These are phyloP conservation scores for Syndactyla subalaris DNA, from an alignment of 2,797 vertebrate genomes.

Conservation along the genomic window DNA sequence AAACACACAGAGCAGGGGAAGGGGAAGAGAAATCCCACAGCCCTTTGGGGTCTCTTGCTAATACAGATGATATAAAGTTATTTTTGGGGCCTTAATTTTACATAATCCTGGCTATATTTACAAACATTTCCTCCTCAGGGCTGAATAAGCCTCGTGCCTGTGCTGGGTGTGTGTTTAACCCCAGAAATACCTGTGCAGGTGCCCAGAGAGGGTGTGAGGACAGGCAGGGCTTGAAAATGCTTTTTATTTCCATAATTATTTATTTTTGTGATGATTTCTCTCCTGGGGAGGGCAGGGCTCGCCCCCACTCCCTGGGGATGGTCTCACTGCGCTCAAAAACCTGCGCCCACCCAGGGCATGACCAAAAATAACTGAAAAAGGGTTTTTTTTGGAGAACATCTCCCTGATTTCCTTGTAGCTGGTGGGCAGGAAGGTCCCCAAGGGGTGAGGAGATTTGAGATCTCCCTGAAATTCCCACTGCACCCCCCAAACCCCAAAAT, in stretches of 20 bases:
- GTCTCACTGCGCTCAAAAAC: no score
- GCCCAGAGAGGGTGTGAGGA: neutral
- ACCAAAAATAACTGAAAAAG: neutral
- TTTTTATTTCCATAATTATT: neutral
- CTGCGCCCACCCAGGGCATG: no score
- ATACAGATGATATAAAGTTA: fast-evolving
- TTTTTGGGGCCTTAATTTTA: neutral
- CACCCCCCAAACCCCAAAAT: neutral
- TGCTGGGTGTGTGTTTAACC: neutral
- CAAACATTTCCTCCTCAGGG: neutral
- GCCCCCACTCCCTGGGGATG: no score
- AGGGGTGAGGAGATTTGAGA: neutral
- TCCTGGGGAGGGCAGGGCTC: fast-evolving
- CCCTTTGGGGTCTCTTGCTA: neutral
- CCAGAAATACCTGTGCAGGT: neutral
- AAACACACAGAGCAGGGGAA: neutral
- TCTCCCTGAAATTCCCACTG: no score
- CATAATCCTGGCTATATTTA: neutral
- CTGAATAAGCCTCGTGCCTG: neutral
- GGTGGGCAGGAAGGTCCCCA: neutral
- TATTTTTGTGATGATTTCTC: neutral
- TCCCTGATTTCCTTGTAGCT: neutral
- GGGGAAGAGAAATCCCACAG: neutral
- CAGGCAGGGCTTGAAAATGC: neutral
- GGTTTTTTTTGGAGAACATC: neutral